Conservation (phyloP, 2,888 invertebrate species). For the Campoplex nolae region DNA sequence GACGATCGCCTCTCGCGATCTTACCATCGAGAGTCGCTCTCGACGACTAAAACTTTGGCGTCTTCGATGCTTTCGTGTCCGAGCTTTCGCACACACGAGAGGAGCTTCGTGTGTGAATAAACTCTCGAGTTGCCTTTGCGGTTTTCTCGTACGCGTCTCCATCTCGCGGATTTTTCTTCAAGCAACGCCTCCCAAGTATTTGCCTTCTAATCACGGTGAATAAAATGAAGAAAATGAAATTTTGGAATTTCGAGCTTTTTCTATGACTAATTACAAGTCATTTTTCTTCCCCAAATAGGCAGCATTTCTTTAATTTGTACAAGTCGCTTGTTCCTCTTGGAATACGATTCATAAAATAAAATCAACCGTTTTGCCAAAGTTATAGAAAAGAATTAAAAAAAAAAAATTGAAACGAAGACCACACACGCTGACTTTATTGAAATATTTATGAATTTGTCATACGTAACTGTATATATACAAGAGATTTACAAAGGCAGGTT, state of each 20-base stretch:
- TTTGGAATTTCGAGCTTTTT: neutral
- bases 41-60: slow-evolving; percentile 62
- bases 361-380: neutral
- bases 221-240: neutral
- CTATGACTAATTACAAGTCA: neutral
- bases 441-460: slow-evolving; percentile 79
- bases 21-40: slow-evolving; percentile 52
- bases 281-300: no score
- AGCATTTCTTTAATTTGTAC: neutral
- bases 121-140: slow-evolving; percentile 38
- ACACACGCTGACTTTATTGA: slow-evolving; percentile 76
- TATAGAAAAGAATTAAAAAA: neutral
- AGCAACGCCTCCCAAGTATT: slow-evolving; percentile 76
- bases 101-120: neutral
- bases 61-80: slow-evolving; percentile 32
- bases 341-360: neutral
- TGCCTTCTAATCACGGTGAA: slow-evolving; percentile 73
- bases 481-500: slow-evolving; percentile 7
- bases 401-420: slow-evolving; percentile 9
- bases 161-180: slow-evolving; percentile 83
- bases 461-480: slow-evolving; percentile 41
- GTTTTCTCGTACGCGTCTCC: slow-evolving; percentile 77
- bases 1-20: neutral
- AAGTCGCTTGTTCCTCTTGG: neutral
- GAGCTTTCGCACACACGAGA: slow-evolving; percentile 45